These are phyloP conservation scores for Idaea biselata DNA, from an alignment of 2,888 invertebrate species.

Conservation along the genomic window DNA sequence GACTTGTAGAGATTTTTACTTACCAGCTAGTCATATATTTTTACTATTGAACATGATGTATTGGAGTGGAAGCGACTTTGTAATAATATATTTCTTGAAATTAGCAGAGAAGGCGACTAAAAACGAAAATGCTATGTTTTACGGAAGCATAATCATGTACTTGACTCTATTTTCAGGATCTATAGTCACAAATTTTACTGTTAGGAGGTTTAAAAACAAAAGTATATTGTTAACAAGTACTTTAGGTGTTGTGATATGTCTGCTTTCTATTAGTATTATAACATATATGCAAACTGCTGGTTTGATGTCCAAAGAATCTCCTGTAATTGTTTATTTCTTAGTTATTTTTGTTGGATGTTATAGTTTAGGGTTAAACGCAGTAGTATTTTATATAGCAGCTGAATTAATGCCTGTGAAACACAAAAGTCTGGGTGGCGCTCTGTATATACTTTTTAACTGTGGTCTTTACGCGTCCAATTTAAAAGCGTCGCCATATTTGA, in stretches of 20 bases:
- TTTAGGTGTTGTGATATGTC: slow-evolving; percentile 3
- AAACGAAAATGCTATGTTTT: slow-evolving; percentile 12
- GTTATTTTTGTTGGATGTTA: slow-evolving; percentile 4
- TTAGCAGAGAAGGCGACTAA: slow-evolving; percentile 14
- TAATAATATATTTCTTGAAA: slow-evolving; percentile 17
- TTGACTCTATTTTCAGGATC: slow-evolving; percentile 10
- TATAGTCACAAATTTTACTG: slow-evolving; percentile 6
- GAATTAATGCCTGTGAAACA: slow-evolving; percentile 25
- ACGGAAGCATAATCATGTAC: slow-evolving; percentile 13
- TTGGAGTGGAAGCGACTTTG: slow-evolving; percentile 14
- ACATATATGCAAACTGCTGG: slow-evolving; percentile 7
- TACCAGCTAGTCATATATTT: slow-evolving; percentile 15
- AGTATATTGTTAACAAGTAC: slow-evolving; percentile 14
- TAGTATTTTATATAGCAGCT: slow-evolving; percentile 9
- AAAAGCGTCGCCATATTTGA: slow-evolving; percentile 19
- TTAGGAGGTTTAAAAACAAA: slow-evolving; percentile 21
- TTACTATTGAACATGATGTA: slow-evolving; percentile 13
- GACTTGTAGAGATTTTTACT: slow-evolving; percentile 14
- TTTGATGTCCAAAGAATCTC: slow-evolving; percentile 8
- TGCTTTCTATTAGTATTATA: slow-evolving; percentile 4
- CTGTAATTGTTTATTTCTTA: slow-evolving; percentile 10
- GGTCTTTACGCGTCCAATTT: slow-evolving; percentile 12
- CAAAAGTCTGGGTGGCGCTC: slow-evolving; percentile 16
- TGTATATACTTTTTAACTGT: slow-evolving; percentile 13
- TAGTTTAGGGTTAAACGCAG: slow-evolving; percentile 9